phyloP scores from a whole-genome alignment of 2,797 vertebrate genomes.

The Scleropages formosus region DNA sequence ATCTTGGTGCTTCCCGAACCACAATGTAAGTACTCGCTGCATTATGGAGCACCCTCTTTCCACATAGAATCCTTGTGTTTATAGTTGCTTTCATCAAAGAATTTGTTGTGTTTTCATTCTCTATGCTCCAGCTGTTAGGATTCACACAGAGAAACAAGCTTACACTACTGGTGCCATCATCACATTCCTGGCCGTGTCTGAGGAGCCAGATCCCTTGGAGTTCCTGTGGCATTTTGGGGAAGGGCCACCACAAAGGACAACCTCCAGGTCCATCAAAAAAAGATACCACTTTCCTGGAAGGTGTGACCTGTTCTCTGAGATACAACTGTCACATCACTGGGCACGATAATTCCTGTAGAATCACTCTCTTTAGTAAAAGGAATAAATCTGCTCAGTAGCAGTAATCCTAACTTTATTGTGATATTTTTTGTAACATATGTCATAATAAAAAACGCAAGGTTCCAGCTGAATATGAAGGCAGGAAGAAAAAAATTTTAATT shows the following conservation, averaged over 20 bases:
- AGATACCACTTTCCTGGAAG: conserved; percentile 62
- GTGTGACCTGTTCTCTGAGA: conserved; percentile 45
- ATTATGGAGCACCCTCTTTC: not conserved
- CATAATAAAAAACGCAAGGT: too few relatives aligned
- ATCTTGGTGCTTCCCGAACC: conserved; percentile 39
- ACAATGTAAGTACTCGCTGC: conserved; percentile 38
- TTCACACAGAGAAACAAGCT: conserved; percentile 61
- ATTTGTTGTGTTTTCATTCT: conserved; percentile 23
- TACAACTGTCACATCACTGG: not conserved
- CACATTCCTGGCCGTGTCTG: conserved; percentile 59
- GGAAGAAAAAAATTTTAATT: too few relatives aligned
- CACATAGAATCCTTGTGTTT: not conserved
- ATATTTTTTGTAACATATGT: too few relatives aligned
- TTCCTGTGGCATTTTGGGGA: conserved; percentile 77
- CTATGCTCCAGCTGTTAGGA: conserved; percentile 52
- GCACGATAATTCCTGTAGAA: too few relatives aligned
- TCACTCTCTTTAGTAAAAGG: too few relatives aligned
- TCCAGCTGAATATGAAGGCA: too few relatives aligned
- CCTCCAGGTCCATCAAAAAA: conserved; percentile 58
- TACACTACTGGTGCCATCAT: conserved; percentile 68
- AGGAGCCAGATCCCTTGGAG: conserved; percentile 50
- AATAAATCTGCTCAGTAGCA: too few relatives aligned
- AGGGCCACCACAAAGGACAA: conserved; percentile 55
- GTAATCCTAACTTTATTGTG: too few relatives aligned
- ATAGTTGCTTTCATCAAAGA: not conserved